Base-by-base conservation (phyloP, 2,888 invertebrate genomes). In the Heliconius ismenius region DNA sequence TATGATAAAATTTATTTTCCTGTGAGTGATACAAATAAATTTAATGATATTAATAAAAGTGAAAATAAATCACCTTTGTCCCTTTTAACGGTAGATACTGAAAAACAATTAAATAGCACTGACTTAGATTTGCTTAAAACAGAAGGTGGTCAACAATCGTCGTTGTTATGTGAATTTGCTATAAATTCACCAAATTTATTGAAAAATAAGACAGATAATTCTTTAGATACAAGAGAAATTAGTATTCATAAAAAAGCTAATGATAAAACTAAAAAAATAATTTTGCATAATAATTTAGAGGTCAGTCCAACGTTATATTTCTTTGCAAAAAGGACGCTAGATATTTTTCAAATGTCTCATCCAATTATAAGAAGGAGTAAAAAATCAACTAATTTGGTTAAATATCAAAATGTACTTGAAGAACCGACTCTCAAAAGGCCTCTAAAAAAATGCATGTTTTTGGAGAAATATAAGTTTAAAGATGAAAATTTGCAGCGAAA, bases 301-400 rank as follows among this genome's bases (percentile, higher is more conserved):
- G 43, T 73, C 76, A 81, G 85, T 0, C 83, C 86, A 3, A 80
- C 86, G 1, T 81, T 88, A 0, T 87, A 85, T 76, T 90, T 84
- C 78, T 88, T 90, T 76, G 87, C 89, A 78, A 79, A 85, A 81
- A 32, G 88, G 83, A 75, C 87, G 83, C 76, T 43, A 74, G 76
- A 76, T 58, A 36, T 1, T 58, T 11, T 64, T 2, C 43, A 21
- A 72, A 73, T 72, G 1, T 68, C 62, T 60, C 67, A 36, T 26
- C 84, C 85, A 0, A 28, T 65, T 2, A 89, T 93, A 87, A 89
- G 82, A 68, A 87, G 82, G 72, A 92, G 92, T 77, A 90, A 82
- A 43, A 93, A 93, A 76, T 92, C 88, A 1, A 93, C 92, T 0
- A 92, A 93, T 80, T 79, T 93, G 60, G 86, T 90, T 0, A 92